A percentile compares a stretch with the other conserved stretches of the same genome.
Conservation (phyloP, 2,888 invertebrate genomes). For the Aphodius sticticus region DNA sequence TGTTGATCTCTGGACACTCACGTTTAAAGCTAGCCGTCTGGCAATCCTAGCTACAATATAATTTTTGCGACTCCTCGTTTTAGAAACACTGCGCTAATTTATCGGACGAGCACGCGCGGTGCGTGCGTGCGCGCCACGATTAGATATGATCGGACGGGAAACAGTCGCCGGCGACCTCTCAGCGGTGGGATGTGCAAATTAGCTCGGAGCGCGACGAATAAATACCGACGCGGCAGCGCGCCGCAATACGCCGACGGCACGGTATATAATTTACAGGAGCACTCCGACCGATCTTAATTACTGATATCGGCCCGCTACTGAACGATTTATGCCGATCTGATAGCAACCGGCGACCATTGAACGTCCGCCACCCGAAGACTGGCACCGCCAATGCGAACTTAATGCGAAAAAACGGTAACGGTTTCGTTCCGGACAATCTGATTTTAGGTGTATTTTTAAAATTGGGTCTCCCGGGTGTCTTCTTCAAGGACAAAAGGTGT, state of each 20-base stretch:
- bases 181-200: constrained; percentile 56
- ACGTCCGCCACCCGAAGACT: no score
- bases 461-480: no score
- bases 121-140: constrained; percentile 54
- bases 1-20: no score
- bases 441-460: no score
- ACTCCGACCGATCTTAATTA: constrained; percentile 48
- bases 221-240: constrained; percentile 25
- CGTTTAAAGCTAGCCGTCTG: no score
- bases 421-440: no score
- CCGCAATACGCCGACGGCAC: constrained; percentile 50
- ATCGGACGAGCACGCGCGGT: no score
- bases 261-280: constrained; percentile 54
- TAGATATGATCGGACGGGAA: constrained; percentile 55
- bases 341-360: constrained; percentile 28
- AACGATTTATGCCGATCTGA: constrained; percentile 43
- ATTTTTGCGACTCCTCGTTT: no score
- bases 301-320: constrained; percentile 47
- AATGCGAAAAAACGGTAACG: background rate
- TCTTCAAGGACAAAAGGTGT: no score
- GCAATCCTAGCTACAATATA: no score
- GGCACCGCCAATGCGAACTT: background rate
- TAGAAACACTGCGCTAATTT: no score
- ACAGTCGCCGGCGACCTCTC: constrained; percentile 53
- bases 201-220: constrained; percentile 42